Conservation (phyloP, 2,113 vertebrate genomes). For the Alethe castanea region DNA sequence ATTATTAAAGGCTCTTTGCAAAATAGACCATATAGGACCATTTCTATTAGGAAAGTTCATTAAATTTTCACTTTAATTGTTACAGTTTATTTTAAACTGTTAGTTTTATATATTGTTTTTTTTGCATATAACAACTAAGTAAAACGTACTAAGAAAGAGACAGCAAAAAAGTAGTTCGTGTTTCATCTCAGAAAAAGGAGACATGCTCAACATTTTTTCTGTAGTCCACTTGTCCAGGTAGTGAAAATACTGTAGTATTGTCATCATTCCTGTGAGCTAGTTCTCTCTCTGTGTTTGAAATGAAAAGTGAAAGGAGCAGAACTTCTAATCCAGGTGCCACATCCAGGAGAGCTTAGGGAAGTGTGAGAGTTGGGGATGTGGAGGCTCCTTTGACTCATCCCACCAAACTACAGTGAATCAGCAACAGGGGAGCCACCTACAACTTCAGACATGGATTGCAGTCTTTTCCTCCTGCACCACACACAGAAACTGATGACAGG, state of each 20-base stretch:
- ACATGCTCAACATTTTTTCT: neutral
- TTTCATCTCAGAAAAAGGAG: neutral
- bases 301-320: neutral
- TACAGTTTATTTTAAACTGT: neutral
- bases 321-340: neutral
- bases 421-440: neutral
- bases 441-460: neutral
- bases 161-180: neutral
- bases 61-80: neutral
- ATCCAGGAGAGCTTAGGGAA: neutral
- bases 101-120: neutral
- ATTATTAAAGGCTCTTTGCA: neutral
- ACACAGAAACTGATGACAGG: neutral
- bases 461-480: neutral
- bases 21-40: neutral
- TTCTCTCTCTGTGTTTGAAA: neutral
- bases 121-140: neutral
- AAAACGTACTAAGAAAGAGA: neutral
- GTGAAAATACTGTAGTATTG: neutral
- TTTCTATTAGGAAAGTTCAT: neutral
- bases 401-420: neutral
- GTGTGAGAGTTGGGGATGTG: neutral
- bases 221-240: neutral
- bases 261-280: neutral
- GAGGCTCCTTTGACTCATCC: neutral